Base-by-base conservation (phyloP, 2,888 invertebrate species). In the Volucella inanis region DNA sequence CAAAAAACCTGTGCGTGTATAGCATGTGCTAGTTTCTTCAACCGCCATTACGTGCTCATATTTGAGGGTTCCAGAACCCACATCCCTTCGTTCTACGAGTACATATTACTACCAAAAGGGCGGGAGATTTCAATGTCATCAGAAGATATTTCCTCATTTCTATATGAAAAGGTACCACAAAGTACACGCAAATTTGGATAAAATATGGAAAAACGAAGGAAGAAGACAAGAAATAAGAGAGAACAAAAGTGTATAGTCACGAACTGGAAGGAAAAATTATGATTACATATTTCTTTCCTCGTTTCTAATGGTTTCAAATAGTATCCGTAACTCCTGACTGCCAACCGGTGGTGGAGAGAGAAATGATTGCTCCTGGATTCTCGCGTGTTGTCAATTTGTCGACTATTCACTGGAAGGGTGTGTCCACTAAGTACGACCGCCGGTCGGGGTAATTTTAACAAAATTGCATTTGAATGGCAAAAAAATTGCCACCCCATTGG, bases 321-420 rank as follows among this genome's bases (percentile, higher is more conserved):
- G 10, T 15, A 47, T 57, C 47, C 50, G 43, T 62, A 11, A 11
- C 39, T 22, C 12, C 18, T 6, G 45, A 14, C 8, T 6, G 14
- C 12, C 10, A n/a, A 39, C 15, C 31, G 43, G 38, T 18, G 52
- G 43, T 38, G 52, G 38, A 61, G 54, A 3, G 22, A 22, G 22
- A 22, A 50, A 65, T 80, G 52, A 84, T 84, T 80, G 75, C 70
- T 75, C 70, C 75, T 22, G 22, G 4, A 22, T 22, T 50, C 65
- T 84, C 80, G 80, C 84, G 80, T 84, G 84, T 76, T 84, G 84
- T 84, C 84, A 84, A 84, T 84, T 84, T 84, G 84, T 84, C 75
- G 75, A 70, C 65, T 50, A 80, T 84, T 84, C 84, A 76, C 43
- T 43, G 22, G 47, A 54, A 31, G 47, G 64, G 70, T 18, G 45